phyloP scores from a whole-genome alignment of 2,113 vertebrate species.

The Notothenia coriiceps region DNA sequence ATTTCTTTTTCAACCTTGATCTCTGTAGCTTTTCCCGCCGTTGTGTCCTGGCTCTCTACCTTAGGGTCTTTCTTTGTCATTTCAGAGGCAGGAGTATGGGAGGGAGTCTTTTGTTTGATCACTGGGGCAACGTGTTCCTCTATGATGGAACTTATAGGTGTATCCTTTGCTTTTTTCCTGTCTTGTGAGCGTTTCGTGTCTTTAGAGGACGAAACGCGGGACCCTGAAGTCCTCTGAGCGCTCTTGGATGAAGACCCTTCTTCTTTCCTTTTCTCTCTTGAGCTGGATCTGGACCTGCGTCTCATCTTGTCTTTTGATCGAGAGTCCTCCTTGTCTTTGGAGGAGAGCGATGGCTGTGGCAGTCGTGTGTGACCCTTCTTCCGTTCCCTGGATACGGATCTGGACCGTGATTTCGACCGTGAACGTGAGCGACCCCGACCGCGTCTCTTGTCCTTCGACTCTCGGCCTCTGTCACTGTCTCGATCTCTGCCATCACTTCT shows the following conservation, averaged over 20 bases:
- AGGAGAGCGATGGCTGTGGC: constrained; percentile 62
- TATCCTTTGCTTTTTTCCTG: constrained; percentile 55
- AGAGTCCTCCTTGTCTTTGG: constrained; percentile 69
- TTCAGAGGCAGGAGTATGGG: neutral
- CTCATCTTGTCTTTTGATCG: constrained; percentile 81
- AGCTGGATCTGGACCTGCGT: constrained; percentile 76
- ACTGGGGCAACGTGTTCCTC: constrained; percentile 27
- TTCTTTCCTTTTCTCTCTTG: constrained; percentile 85
- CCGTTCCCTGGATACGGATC: constrained; percentile 82
- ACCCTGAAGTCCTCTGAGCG: constrained; percentile 43
- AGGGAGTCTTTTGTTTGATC: constrained; percentile 26
- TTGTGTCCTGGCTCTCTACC: constrained; percentile 8
- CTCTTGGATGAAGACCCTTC: constrained; percentile 56
- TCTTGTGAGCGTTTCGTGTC: constrained; percentile 40
- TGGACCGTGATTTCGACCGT: constrained; percentile 69
- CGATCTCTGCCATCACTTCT: constrained; percentile 76
- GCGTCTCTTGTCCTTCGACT: constrained; percentile 76
- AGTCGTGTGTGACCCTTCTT: constrained; percentile 76
- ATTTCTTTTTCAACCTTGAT: constrained; percentile 50
- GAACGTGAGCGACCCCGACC: constrained; percentile 76
- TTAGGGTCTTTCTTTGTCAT: constrained; percentile 48
- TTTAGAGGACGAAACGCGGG: constrained; percentile 43
- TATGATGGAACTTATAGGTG: constrained; percentile 3
- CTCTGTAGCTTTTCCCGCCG: constrained; percentile 24
- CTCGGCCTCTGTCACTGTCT: constrained; percentile 42